These are phyloP conservation scores for Siniperca undulata DNA, from an alignment of 2,797 vertebrate genomes.

Conservation along the genomic window DNA sequence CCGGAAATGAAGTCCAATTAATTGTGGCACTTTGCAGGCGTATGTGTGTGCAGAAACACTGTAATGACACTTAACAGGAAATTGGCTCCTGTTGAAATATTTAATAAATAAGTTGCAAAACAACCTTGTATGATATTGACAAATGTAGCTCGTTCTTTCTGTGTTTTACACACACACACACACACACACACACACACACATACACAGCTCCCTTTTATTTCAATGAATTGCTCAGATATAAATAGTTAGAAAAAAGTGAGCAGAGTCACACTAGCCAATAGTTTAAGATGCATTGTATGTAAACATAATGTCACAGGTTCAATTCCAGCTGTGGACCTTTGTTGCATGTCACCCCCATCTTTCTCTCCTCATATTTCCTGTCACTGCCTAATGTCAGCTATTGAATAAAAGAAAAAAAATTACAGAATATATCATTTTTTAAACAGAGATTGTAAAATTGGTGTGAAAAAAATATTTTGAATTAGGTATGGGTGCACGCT, in stretches of 20 bases:
- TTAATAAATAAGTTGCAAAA: conserved; percentile 75
- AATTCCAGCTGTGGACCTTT: background rate
- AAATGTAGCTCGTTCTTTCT: conserved; percentile 47
- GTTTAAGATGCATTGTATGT: background rate
- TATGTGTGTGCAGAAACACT: conserved; percentile 79
- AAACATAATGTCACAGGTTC: conserved; percentile 4
- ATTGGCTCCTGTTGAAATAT: conserved; percentile 84
- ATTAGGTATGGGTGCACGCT: conserved; percentile 12
- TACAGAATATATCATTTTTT: background rate
- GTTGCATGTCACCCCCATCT: background rate
- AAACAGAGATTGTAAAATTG: background rate
- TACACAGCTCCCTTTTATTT: conserved; percentile 6
- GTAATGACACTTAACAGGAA: conserved; percentile 85
- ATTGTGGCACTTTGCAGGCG: conserved; percentile 85
- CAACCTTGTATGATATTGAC: conserved; percentile 71
- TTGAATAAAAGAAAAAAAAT: background rate
- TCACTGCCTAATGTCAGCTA: background rate
- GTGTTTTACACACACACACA: background rate
- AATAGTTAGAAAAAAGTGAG: background rate
- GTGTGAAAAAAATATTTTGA: conserved; percentile 16
- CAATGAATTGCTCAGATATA: background rate
- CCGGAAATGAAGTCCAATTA: conserved; percentile 88
- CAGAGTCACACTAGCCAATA: background rate
- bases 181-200: conserved; percentile 16
- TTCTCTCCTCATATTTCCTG: background rate